Conservation (phyloP, 2,888 invertebrate genomes). For the Leistus spinibarbis region DNA sequence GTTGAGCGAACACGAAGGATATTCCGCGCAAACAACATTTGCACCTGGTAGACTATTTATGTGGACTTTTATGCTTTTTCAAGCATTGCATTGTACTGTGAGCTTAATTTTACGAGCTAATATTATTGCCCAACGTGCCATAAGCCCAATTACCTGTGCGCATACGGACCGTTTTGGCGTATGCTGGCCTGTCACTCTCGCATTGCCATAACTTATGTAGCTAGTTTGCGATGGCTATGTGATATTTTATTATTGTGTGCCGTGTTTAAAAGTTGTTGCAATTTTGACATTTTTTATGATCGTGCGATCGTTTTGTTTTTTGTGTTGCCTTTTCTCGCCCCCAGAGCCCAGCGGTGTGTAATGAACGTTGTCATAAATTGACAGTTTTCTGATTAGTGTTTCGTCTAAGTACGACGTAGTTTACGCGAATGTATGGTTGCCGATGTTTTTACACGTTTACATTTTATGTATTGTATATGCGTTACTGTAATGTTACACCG, state of each 20-base stretch:
- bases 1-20: neutral
- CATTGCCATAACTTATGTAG: constrained; percentile 51
- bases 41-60: constrained; percentile 57
- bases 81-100: constrained; percentile 52
- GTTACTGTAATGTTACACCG: neutral
- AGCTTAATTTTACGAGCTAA: constrained; percentile 54
- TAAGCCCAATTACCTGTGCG: constrained; percentile 29
- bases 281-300: constrained; percentile 53
- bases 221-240: constrained; percentile 47
- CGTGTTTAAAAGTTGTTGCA: constrained; percentile 51
- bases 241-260: constrained; percentile 49
- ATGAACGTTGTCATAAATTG: constrained; percentile 24
- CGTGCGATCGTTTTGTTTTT: constrained; percentile 36
- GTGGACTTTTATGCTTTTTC: constrained; percentile 56
- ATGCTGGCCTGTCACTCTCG: constrained; percentile 41
- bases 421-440: neutral
- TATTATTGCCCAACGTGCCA: constrained; percentile 50
- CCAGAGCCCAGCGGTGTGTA: constrained; percentile 14
- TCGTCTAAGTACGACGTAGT: neutral
- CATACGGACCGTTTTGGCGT: constrained; percentile 42
- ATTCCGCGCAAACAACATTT: constrained; percentile 5
- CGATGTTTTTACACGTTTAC: neutral
- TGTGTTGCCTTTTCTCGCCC: constrained; percentile 41
- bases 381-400: constrained; percentile 22
- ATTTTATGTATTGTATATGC: neutral